Conservation (phyloP, 2,113 vertebrate genomes). For the Phrynocephalus versicolor region DNA sequence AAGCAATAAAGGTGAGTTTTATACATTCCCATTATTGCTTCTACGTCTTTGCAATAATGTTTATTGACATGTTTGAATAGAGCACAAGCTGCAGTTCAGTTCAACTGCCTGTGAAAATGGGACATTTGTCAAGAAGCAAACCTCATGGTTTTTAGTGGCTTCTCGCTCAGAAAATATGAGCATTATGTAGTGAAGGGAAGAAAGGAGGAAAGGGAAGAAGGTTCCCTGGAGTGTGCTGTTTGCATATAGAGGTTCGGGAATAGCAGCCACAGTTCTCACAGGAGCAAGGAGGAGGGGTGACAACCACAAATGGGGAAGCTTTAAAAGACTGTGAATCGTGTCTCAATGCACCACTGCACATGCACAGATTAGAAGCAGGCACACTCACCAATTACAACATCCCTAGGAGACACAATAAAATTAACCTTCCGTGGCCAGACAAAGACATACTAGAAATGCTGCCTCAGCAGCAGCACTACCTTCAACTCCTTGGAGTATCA, state of each 20-base stretch:
- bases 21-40: constrained; percentile 79
- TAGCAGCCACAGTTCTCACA: constrained; percentile 41
- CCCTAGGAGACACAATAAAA: constrained; percentile 66
- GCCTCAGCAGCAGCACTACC: constrained; percentile 42
- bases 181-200: constrained; percentile 42
- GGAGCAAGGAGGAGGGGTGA: constrained; percentile 2
- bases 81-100: constrained; percentile 79
- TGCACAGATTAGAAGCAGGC: constrained; percentile 37
- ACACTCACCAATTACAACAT: constrained; percentile 59
- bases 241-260: constrained; percentile 35
- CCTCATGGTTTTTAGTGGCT: constrained; percentile 64
- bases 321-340: constrained; percentile 51
- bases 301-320: constrained; percentile 41
- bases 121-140: constrained; percentile 82
- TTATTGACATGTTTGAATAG: constrained; percentile 82
- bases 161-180: constrained; percentile 65
- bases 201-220: constrained; percentile 24
- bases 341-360: constrained; percentile 44
- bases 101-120: constrained; percentile 84
- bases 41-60: constrained; percentile 82
- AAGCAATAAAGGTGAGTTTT: constrained; percentile 81
- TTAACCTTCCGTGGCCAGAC: constrained; percentile 64
- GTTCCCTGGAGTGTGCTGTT: background rate
- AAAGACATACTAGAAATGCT: constrained; percentile 40
- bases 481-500: constrained; percentile 23